Conservation (phyloP, 2,888 invertebrate species). For the Geotrupes spiniger region DNA sequence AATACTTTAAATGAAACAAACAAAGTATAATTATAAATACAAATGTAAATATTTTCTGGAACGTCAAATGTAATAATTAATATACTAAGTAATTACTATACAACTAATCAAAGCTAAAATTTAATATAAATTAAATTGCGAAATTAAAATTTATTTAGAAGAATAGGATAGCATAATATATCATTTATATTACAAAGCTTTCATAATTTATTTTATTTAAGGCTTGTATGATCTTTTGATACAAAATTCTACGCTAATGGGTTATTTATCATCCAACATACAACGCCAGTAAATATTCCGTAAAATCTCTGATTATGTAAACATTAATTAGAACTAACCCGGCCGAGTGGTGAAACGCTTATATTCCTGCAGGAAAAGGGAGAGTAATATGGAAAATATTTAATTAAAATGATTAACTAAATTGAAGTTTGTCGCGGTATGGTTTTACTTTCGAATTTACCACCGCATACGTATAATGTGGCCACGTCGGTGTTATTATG, state of each 20-base stretch:
- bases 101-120: too few relatives aligned
- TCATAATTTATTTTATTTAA: slow-evolving; percentile 1
- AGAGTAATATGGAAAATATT: slow-evolving; percentile 2
- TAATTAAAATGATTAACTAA: slow-evolving; percentile 1
- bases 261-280: slow-evolving; percentile 3
- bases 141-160: too few relatives aligned
- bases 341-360: slow-evolving; percentile 1
- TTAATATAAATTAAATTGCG: too few relatives aligned
- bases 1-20: too few relatives aligned
- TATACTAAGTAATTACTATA: too few relatives aligned
- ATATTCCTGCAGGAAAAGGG: slow-evolving; percentile 3
- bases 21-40: too few relatives aligned
- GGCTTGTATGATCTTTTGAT: slow-evolving; percentile 7
- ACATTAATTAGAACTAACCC: slow-evolving; percentile 5
- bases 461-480: too few relatives aligned
- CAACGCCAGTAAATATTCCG: neutral
- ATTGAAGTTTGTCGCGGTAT: too few relatives aligned
- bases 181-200: slow-evolving; percentile 1
- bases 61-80: too few relatives aligned
- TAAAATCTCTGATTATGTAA: neutral
- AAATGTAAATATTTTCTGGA: too few relatives aligned
- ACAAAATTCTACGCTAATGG: slow-evolving; percentile 1
- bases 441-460: too few relatives aligned
- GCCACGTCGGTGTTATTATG: too few relatives aligned
- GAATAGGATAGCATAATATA: neutral